phyloP scores from a whole-genome alignment of 1,140 invertebrate genomes.

The Pissodes strobi region DNA sequence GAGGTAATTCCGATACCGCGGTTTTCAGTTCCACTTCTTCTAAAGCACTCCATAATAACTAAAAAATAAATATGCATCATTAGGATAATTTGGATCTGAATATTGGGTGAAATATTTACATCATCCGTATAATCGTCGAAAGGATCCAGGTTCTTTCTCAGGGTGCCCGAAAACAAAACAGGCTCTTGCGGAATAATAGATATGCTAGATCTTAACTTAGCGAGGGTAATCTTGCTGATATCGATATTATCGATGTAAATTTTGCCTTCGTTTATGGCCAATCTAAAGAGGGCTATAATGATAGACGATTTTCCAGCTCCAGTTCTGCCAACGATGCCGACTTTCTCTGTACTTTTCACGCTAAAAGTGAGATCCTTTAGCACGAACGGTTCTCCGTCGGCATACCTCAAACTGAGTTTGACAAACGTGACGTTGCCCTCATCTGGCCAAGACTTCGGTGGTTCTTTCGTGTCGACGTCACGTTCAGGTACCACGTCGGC shows the following conservation, averaged over 20 bases:
- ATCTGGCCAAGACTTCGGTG: slow-evolving; percentile 53
- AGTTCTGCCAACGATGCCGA: slow-evolving; percentile 52
- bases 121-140: slow-evolving; percentile 73
- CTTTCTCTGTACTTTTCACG: slow-evolving; percentile 67
- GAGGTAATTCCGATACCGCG: slow-evolving; percentile 52
- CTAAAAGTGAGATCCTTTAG: slow-evolving; percentile 66
- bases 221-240: slow-evolving; percentile 65
- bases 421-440: slow-evolving; percentile 38
- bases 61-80: too few species aligned
- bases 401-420: slow-evolving; percentile 70
- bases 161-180: slow-evolving; percentile 77
- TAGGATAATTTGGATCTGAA: too few species aligned
- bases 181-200: slow-evolving; percentile 86
- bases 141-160: slow-evolving; percentile 86
- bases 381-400: slow-evolving; percentile 65
- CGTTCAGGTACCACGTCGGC: slow-evolving; percentile 41
- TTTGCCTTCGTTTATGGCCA: slow-evolving; percentile 70
- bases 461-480: slow-evolving; percentile 52
- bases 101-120: slow-evolving; percentile 60
- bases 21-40: slow-evolving; percentile 76
- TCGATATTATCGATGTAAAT: slow-evolving; percentile 75
- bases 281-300: slow-evolving; percentile 71
- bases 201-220: slow-evolving; percentile 71
- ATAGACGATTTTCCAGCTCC: slow-evolving; percentile 77
- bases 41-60: slow-evolving; percentile 78